A percentile compares a stretch with the other conserved stretches of the same genome.
Conservation (phyloP, 2,888 invertebrate genomes). For the Dicycla oo region DNA sequence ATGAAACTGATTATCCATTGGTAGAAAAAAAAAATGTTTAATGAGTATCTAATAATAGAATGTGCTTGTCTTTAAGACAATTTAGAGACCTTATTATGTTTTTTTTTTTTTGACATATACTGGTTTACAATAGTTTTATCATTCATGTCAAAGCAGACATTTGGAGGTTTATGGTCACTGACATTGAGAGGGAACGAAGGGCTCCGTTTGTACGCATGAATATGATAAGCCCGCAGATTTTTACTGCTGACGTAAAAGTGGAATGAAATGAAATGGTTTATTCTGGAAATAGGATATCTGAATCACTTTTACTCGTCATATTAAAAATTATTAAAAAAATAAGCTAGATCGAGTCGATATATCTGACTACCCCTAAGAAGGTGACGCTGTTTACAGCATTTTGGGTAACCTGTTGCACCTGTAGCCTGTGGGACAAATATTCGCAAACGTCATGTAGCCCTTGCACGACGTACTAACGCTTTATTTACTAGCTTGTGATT, state of each 20-base stretch:
- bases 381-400: neutral
- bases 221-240: neutral
- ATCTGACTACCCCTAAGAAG: too few species aligned
- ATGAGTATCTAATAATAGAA: neutral
- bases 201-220: neutral
- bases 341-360: too few species aligned
- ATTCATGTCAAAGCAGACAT: neutral
- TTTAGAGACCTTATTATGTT: conserved; percentile 33
- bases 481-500: neutral
- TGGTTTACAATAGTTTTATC: neutral
- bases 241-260: too few species aligned
- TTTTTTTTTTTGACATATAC: neutral
- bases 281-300: too few species aligned
- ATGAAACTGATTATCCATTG: neutral
- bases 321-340: too few species aligned
- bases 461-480: neutral
- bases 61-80: neutral
- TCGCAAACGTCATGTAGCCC: neutral
- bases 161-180: neutral
- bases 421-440: neutral
- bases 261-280: too few species aligned
- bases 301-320: too few species aligned
- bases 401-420: neutral
- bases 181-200: neutral
- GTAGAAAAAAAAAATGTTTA: neutral